Evolutionary conservation across 1,140 invertebrate species (phyloP), one percentile per base, ranked within the genome.

Genomic region (Ceratoteleas bidentatus): DNA sequence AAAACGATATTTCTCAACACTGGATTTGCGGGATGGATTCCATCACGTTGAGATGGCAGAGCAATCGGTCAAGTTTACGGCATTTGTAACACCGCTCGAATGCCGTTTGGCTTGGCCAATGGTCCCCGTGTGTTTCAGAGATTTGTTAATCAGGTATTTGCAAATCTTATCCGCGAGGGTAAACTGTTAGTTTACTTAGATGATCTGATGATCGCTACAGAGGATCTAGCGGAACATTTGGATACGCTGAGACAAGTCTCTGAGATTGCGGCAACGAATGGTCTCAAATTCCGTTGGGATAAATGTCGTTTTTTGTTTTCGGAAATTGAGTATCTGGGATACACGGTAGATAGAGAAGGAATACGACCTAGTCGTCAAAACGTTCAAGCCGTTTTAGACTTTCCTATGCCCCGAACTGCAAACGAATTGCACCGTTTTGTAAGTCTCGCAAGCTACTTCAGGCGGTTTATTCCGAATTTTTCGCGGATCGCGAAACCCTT

Each of bases 81-180:
- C 50, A 9, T 38, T 38, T 38, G 36, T 38, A 9, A 38, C 36
- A 6, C 36, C 36, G 33, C 52, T 53, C n/a, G n/a, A n/a, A n/a
- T n/a, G n/a, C n/a, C n/a, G n/a, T n/a, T n/a, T n/a, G n/a, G n/a
- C n/a, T n/a, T n/a, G n/a, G n/a, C 34, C 7, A 56, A 56, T 56
- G 53, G 32, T 3, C 53, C 53, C 2, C 32, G 53, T 6, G 53
- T 56, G 7, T 56, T 56, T 14, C 53, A 56, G 34, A 24, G 53
- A n/a, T 56, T 56, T 56, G n/a, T 56, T n/a, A 56, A 56, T 9
- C 10, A 6, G 6, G 53, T 56, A 14, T 56, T 56, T 34, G 53
- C 33, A 10, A 34, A 56, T 14, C 7, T 56, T 7, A 56, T 38
- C 11, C 33, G 9, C 14, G 34, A 56, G 14, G 53, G 34, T 14